Percentiles rank a stretch among this genome's conserved stretches.
These are phyloP conservation scores for Pangasius djambal DNA, from an alignment of 2,797 vertebrate species.

Conservation along the genomic window DNA sequence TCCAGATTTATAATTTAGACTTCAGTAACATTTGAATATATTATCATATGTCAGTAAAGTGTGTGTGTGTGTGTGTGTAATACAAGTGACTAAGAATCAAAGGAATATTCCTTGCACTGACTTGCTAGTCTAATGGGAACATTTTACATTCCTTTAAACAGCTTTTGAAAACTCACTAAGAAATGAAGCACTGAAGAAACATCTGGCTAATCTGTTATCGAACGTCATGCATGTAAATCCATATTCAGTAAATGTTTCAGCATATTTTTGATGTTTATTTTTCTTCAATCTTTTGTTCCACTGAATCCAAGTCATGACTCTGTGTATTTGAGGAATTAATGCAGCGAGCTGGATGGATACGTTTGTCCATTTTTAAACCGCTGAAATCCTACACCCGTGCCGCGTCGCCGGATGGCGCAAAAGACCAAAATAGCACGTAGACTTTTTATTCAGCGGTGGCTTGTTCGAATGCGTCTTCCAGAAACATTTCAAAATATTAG, in stretches of 20 bases:
- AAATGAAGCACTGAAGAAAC: neutral
- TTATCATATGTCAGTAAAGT: neutral
- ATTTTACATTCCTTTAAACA: neutral
- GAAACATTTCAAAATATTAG: neutral
- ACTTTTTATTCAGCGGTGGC: neutral
- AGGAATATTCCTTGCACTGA: no score
- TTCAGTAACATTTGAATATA: no score
- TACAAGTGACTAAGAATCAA: no score
- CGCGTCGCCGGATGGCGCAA: neutral
- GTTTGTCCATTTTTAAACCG: neutral
- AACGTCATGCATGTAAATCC: neutral
- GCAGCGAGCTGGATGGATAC: no score
- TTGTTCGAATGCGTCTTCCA: neutral
- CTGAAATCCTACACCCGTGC: neutral
- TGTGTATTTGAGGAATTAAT: neutral
- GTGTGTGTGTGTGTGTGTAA: no score
- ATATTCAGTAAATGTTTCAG: neutral
- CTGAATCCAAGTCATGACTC: neutral
- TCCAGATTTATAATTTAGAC: no score
- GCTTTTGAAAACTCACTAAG: neutral
- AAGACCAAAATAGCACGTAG: neutral
- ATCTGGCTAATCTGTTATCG: neutral
- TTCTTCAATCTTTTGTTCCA: neutral
- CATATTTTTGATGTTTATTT: neutral
- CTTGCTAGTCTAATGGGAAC: neutral